Base-by-base conservation (phyloP, 1,140 invertebrate genomes). In the Brachionus rotundiformis region DNA sequence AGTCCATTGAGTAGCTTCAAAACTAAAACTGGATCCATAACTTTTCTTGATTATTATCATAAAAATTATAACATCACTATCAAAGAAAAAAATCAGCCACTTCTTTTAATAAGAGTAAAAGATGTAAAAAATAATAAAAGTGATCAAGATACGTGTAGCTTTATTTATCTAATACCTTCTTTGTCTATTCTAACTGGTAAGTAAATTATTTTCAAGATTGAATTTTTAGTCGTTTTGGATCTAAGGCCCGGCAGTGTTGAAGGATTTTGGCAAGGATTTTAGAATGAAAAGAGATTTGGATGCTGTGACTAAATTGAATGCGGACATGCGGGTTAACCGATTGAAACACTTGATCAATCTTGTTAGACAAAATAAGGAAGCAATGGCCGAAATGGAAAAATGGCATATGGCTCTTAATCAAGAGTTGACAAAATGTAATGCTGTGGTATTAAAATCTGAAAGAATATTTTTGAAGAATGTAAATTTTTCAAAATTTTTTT, bases 341-440 rank as follows among this genome's bases (percentile, higher is more conserved):
- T 31, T 81, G 11, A 81, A 65, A 25, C 16, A n/a, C 19, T 41
- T 79, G 5, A 54, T 79, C 27, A 31, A 79, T 39, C 27, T 59
- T 16, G 31, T 79, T 8, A 33, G 1, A 33, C 27, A 31, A 3
- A 23, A 79, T 13, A 27, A 54, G 23, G 88, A 91, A 16, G 92
- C 94, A 0, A 88, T 84, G 31, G 86, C 90, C 71, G 89, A 95
- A 63, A 88, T 98, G 13, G 85, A 86, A 0, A 91, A 91, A 33
- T 98, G 95, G 95, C 31, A 79, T 31, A 79, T 79, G 47, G 11
- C 19, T 4, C 11, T 79, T 10, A 59, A 27, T 59, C n/a, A n/a
- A 23, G 47, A 79, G 3, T 10, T 79, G 11, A 19, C 47, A 10
- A 23, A 39, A 59, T 59, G 31, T 10, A 16, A 54, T 27, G 76